These are phyloP conservation scores for Muscicapa comitata DNA, from an alignment of 2,797 vertebrate genomes.

Conservation along the genomic window DNA sequence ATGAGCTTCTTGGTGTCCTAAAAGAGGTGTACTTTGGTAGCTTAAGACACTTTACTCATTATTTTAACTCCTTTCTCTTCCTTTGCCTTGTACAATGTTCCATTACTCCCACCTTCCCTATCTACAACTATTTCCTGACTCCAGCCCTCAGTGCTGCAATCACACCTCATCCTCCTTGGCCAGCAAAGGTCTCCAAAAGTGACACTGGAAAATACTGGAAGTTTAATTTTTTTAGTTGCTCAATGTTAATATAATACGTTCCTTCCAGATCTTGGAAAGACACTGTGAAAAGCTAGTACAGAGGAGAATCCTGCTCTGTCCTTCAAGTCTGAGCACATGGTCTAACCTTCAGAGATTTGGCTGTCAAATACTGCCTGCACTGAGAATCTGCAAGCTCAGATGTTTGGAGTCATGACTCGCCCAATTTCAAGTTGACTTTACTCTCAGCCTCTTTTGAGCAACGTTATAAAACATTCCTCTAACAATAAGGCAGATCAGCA, in stretches of 20 bases:
- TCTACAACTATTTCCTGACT: neutral
- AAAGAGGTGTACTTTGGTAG: neutral
- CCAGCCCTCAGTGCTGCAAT: neutral
- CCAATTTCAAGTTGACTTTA: neutral
- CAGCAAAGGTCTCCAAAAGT: neutral
- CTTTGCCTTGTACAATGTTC: neutral
- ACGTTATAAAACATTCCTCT: neutral
- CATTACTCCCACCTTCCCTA: neutral
- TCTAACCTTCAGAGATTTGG: neutral
- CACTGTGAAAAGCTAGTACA: neutral
- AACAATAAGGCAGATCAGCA: neutral
- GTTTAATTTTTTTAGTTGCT: neutral
- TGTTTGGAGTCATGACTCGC: neutral
- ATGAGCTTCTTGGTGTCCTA: neutral
- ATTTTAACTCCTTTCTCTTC: neutral
- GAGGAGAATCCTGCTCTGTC: neutral
- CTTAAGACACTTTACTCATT: neutral
- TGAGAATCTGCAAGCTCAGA: conserved; percentile 23
- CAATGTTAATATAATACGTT: neutral
- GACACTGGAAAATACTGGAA: neutral
- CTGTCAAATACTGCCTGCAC: neutral
- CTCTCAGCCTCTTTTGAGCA: neutral
- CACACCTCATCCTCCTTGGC: neutral
- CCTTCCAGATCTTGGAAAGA: neutral
- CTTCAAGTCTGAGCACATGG: neutral